Conservation (phyloP, 92 coral and sea anemone genomes). For the Zoanthus sansibaricus region DNA sequence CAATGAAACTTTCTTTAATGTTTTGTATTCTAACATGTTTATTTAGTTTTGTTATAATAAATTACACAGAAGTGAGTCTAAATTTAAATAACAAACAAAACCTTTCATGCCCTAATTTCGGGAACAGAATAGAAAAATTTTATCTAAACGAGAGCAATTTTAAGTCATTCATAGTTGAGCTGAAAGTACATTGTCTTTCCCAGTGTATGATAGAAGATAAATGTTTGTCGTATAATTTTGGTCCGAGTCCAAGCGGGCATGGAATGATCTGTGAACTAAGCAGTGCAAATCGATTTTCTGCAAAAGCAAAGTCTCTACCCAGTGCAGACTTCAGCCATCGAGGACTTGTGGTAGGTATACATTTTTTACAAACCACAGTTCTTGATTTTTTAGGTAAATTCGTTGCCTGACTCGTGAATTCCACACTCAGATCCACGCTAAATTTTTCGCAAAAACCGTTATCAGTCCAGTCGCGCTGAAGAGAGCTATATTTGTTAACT, state of each 20-base stretch:
- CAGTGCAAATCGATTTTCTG: not conserved
- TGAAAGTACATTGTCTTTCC: slow-evolving; percentile 11
- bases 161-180: not conserved
- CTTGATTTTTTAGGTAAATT: no score
- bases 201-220: not conserved
- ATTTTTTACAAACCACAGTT: no score
- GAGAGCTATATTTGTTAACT: no score
- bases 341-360: slow-evolving; percentile 19
- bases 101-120: slow-evolving; percentile 4
- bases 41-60: not conserved
- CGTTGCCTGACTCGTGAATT: no score
- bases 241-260: not conserved
- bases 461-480: no score
- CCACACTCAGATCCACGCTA: no score
- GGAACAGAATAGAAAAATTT: not conserved
- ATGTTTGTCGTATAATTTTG: slow-evolving; percentile 26
- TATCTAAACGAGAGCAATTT: not conserved
- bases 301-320: not conserved
- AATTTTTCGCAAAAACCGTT: no score
- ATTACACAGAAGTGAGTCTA: not conserved
- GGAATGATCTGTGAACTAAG: not conserved
- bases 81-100: not conserved
- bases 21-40: not conserved
- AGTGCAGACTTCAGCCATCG: not conserved
- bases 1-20: not conserved